Evolutionary conservation across 2,797 vertebrate species (phyloP), one percentile per base, ranked within the genome.

Genomic region (Microctenopoma stevenorrisi): DNA sequence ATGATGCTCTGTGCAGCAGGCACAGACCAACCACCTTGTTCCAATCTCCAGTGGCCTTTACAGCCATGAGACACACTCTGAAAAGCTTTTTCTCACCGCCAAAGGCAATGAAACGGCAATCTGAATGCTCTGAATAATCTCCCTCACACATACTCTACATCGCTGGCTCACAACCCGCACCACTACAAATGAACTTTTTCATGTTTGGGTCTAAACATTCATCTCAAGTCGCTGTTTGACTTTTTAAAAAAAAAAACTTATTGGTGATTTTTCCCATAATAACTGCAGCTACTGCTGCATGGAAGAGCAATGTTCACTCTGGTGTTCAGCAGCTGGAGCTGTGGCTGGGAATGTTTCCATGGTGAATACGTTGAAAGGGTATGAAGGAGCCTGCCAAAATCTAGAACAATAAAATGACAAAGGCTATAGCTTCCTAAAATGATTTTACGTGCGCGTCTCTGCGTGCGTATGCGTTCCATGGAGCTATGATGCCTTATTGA

Each of bases 191-290:
- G 66, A 69, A 62, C 47, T 26, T 58, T 65, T 78, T 82, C 69
- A 68, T 46, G 40, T 52, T 56, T 6, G 18, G 3, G 35, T 42
- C 60, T 26, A 60, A 54, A 79, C 82, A 83, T 79, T 59, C 33
- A 82, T 73, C 60, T 64, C 1, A 13, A 76, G 72, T 75, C 57
- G 52, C 55, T 65, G 58, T 83, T 78, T 79, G 82, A 85, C 7
- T 64, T 68, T 72, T 65, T 47, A 40, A 3, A 44, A 49, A 82
- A 87, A 75, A 62, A 68, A 69, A 76, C 35, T 43, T 61, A 76
- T 64, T 64, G 57, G 64, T 58, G 64, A 70, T 78, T 68, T 85
- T 74, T 79, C 57, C 30, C 37, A 71, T 72, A 86, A 76, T 76
- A 74, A 81, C 60, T 76, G 48, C 49, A 5, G 76, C 73, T 63